These are phyloP conservation scores for Pyrochroa serraticornis DNA, from an alignment of 2,888 invertebrate genomes.

Conservation along the genomic window DNA sequence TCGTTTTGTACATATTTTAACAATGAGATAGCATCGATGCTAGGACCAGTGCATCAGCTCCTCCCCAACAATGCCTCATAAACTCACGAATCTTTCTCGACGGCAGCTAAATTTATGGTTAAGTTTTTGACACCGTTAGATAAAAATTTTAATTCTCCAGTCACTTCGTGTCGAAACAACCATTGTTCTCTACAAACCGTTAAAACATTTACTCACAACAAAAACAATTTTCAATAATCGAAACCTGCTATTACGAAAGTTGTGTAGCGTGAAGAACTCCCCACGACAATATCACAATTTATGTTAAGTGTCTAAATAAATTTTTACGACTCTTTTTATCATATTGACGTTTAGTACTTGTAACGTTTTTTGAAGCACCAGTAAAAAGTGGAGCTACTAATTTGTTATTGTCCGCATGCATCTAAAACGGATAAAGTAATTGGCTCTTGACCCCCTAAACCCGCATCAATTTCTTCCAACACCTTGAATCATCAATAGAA, in stretches of 20 bases:
- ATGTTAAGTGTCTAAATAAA: not conserved
- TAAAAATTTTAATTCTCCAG: not conserved
- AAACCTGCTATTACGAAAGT: too few species aligned
- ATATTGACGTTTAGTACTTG: not conserved
- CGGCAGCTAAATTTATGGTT: not conserved
- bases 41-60: not conserved
- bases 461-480: not conserved
- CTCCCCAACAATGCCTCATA: not conserved
- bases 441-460: slow-evolving; percentile 7
- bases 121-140: slow-evolving; percentile 1
- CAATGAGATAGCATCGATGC: slow-evolving; percentile 3
- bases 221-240: too few species aligned
- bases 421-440: not conserved
- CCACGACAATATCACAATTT: not conserved
- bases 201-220: not conserved
- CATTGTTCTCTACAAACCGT: slow-evolving; percentile 2
- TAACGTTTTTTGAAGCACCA: not conserved
- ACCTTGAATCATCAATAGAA: not conserved
- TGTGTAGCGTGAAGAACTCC: too few species aligned
- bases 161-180: not conserved
- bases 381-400: not conserved
- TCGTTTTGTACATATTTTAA: not conserved
- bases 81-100: not conserved
- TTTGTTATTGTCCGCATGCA: not conserved
- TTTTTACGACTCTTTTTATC: not conserved